These are phyloP conservation scores for Sebastes minor DNA, from an alignment of 2,797 vertebrate species.

Conservation along the genomic window DNA sequence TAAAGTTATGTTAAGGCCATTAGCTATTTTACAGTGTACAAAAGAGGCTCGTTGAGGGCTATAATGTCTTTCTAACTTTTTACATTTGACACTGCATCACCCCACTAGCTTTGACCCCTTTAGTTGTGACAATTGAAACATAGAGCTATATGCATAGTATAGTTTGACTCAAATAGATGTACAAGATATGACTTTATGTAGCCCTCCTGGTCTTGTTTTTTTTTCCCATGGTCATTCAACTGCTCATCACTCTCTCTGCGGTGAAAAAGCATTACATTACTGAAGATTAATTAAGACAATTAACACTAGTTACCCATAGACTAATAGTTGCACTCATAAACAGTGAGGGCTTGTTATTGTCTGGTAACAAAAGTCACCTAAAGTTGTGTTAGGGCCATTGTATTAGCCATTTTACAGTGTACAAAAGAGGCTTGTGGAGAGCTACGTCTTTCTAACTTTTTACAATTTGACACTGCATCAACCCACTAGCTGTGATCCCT, in stretches of 20 bases:
- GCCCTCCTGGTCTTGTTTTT: neutral
- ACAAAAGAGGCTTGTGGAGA: slow-evolving; percentile 44
- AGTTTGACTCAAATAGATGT: no score
- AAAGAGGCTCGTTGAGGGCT: slow-evolving; percentile 36
- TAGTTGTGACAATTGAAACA: no score
- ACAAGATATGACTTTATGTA: neutral
- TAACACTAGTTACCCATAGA: neutral
- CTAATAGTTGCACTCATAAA: no score
- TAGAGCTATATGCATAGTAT: no score
- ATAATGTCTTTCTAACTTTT: neutral
- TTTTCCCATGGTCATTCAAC: neutral
- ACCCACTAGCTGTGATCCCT: no score
- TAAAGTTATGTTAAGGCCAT: slow-evolving; percentile 24
- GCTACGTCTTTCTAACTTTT: no score
- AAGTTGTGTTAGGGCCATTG: slow-evolving; percentile 22
- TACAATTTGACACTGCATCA: no score
- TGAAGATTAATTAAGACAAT: neutral
- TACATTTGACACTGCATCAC: no score
- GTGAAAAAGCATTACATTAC: neutral
- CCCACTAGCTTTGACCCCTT: no score
- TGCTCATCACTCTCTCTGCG: neutral
- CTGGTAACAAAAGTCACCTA: neutral
- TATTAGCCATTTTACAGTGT: slow-evolving; percentile 58
- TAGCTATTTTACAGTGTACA: slow-evolving; percentile 56
- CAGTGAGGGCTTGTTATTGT: neutral